These are phyloP conservation scores for Pterois miles DNA, from an alignment of 2,797 vertebrate species.

Conservation along the genomic window DNA sequence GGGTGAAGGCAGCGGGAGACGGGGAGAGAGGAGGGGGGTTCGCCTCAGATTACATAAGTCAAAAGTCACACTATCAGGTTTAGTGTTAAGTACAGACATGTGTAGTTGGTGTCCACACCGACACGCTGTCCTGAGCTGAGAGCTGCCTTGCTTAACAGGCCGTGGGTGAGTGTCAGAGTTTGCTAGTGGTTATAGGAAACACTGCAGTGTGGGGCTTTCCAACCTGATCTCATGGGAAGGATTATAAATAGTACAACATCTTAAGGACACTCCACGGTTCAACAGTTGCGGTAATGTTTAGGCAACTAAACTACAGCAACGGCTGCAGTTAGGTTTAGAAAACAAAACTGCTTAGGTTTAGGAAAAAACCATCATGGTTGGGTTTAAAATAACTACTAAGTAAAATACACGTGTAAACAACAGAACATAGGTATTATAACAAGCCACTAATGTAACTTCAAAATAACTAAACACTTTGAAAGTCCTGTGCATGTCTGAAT, in stretches of 20 bases:
- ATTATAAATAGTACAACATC: no score
- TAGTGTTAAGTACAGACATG: slow-evolving; percentile 14
- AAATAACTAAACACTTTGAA: no score
- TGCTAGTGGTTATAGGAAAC: neutral
- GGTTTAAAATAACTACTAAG: no score
- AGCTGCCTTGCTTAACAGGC: slow-evolving; percentile 11
- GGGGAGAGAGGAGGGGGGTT: neutral
- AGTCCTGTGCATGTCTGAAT: no score
- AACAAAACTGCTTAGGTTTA: no score
- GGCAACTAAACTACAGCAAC: no score
- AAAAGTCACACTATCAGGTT: slow-evolving; percentile 33
- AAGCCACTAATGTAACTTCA: accelerated
- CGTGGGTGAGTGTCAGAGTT: slow-evolving; percentile 2
- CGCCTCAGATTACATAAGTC: slow-evolving; percentile 37
- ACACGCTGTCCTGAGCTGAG: slow-evolving; percentile 5
- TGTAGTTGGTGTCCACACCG: neutral
- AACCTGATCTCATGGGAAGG: no score
- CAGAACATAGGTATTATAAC: no score
- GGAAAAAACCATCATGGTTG: no score
- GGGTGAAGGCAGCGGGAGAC: neutral
- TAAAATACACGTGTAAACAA: accelerated
- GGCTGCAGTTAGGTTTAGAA: no score
- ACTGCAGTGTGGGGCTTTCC: slow-evolving; percentile 21
- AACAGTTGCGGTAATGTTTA: no score
- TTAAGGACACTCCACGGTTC: no score